These are phyloP conservation scores for Delichon dasypus DNA, from an alignment of 2,797 vertebrate species.

Conservation along the genomic window DNA sequence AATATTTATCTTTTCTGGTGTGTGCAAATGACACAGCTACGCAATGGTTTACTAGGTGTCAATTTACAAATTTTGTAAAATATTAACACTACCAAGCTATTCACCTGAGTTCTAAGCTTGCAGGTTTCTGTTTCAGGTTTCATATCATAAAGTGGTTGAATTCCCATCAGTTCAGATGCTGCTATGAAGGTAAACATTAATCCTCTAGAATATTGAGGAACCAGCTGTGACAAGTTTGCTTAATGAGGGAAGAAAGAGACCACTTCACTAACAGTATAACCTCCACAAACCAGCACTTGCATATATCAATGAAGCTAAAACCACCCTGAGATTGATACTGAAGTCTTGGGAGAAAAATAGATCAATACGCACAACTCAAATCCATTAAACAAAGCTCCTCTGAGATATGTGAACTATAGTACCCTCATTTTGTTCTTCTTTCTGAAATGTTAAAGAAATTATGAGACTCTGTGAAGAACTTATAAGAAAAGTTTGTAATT, in stretches of 20 bases:
- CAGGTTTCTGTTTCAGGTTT: constrained; percentile 18
- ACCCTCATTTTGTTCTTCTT: constrained; percentile 14
- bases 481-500: constrained; percentile 29
- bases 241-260: constrained; percentile 44
- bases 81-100: neutral
- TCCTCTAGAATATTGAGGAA: constrained; percentile 30
- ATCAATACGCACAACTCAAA: neutral
- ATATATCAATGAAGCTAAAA: neutral
- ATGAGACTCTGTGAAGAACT: neutral
- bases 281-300: constrained; percentile 6
- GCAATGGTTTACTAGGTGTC: neutral
- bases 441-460: neutral
- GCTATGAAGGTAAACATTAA: constrained; percentile 34
- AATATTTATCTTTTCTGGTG: neutral
- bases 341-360: constrained; percentile 30
- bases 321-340: constrained; percentile 14
- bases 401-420: neutral
- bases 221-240: constrained; percentile 28
- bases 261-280: neutral
- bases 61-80: neutral
- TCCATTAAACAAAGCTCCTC: constrained; percentile 35
- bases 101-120: neutral
- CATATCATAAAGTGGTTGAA: constrained; percentile 3
- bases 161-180: constrained; percentile 13
- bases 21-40: neutral